These are phyloP conservation scores for Trididemnum clinides DNA, from an alignment of 23 tunicate species.

Conservation along the genomic window DNA sequence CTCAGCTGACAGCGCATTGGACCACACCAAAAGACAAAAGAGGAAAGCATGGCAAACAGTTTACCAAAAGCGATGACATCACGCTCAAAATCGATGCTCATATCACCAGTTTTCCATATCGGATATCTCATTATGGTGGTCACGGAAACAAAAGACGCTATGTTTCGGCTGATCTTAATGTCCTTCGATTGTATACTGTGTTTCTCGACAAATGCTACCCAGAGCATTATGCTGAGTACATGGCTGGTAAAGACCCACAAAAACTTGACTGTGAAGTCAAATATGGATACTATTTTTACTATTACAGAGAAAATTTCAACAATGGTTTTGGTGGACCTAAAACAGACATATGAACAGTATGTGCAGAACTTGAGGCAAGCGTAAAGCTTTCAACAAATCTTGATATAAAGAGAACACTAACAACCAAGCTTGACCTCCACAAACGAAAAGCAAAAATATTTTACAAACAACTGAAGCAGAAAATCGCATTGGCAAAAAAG, in stretches of 20 bases:
- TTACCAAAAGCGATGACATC: slow-evolving; percentile 9
- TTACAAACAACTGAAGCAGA: neutral
- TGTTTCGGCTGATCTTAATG: neutral
- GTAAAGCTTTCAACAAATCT: neutral
- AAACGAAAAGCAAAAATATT: neutral
- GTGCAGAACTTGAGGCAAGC: neutral
- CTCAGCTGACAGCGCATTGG: slow-evolving; percentile 4
- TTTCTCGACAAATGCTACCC: neutral
- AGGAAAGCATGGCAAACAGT: slow-evolving; percentile 12
- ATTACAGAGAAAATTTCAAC: neutral
- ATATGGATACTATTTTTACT: neutral
- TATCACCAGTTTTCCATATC: slow-evolving; percentile 11
- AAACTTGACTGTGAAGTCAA: neutral
- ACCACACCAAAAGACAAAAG: slow-evolving; percentile 19
- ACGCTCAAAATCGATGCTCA: slow-evolving; percentile 4
- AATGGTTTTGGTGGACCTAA: neutral
- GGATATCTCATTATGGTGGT: slow-evolving; percentile 5
- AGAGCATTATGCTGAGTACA: neutral
- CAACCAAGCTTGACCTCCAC: neutral
- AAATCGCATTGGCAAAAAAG: neutral
- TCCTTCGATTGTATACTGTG: neutral
- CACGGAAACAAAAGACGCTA: slow-evolving; percentile 15
- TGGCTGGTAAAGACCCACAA: neutral
- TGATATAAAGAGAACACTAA: neutral
- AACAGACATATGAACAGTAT: neutral